Base-by-base conservation (phyloP, 2,113 vertebrate species). In the Daboia siamensis region DNA sequence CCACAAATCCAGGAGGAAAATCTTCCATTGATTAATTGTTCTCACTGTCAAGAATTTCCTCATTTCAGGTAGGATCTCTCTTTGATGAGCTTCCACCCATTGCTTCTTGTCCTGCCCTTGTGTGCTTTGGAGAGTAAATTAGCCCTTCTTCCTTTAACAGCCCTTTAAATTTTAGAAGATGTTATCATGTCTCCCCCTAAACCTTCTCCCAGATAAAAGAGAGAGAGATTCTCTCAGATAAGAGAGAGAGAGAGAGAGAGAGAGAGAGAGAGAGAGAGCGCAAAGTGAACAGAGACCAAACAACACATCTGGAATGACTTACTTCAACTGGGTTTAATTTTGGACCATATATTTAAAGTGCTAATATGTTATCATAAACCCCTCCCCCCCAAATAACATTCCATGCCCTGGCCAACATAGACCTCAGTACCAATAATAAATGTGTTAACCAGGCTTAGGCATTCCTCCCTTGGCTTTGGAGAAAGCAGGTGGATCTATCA, bases 331-430 rank as follows among this genome's bases (percentile, higher is more conserved):
- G 93, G 88, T 74, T 56, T 88, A 89, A 1, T 1, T 90, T 64
- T 61, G 21, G 93, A 48, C 2, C 12, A 4, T 57, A 54, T 93
- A 92, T 64, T 92, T 92, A 92, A 92, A 92, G 92, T 92, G 92
- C 92, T 89, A 52, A 33, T 1, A 54, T 91, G 90, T 88, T 44
- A 0, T 57, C 90, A 57, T 80, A 26, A 24, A 54, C 1, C 89
- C 21, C 4, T 57, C 84, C 15, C 80, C 23, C 86, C 1, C 46
- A 33, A 4, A 85, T 56, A 48, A 89, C 2, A 0, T 87, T 80
- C 90, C 26, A 0, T 20, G 39, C n/a, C 3, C 6, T 23, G 69
- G 92, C 69, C 87, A 23, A 0, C 0, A 48, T 39, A 89, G 61
- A 91, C 86, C 88, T 86, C 93, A 61, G 3, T 23, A 44, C 51